Evolutionary conservation across 2,888 invertebrate species (phyloP).

Genomic region (Aphodius granarius): DNA sequence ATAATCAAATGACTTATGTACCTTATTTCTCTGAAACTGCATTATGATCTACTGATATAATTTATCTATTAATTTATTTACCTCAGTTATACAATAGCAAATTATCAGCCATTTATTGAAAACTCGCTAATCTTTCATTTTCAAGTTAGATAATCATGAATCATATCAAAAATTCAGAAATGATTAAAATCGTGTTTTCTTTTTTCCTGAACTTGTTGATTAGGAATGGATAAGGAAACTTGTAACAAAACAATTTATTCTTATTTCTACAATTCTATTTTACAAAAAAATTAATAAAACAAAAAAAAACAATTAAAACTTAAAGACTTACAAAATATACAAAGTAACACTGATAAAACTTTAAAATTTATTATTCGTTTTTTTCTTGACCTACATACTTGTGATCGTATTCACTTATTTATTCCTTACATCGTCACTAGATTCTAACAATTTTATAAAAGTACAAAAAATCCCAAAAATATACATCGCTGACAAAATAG

Average conservation of each 20-base stretch:
- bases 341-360: constrained; percentile 32
- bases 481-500: constrained; percentile 47
- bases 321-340: constrained; percentile 46
- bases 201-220: too few species aligned
- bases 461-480: constrained; percentile 52
- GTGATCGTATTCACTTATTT: constrained; percentile 30
- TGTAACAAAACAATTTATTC: neutral
- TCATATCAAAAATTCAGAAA: too few species aligned
- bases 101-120: too few species aligned
- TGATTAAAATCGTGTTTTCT: too few species aligned
- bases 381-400: constrained; percentile 33
- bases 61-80: too few species aligned
- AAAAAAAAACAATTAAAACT: neutral
- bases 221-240: neutral
- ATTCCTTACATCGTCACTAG: constrained; percentile 26
- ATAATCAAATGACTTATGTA: too few species aligned
- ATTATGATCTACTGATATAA: too few species aligned
- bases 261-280: neutral
- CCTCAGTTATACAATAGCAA: too few species aligned
- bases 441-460: constrained; percentile 45
- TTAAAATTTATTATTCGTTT: constrained; percentile 6
- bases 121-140: too few species aligned
- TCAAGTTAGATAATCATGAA: too few species aligned
- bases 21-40: too few species aligned
- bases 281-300: neutral